Base-by-base conservation (phyloP, 2,888 invertebrate species). In the Trilocha varians region DNA sequence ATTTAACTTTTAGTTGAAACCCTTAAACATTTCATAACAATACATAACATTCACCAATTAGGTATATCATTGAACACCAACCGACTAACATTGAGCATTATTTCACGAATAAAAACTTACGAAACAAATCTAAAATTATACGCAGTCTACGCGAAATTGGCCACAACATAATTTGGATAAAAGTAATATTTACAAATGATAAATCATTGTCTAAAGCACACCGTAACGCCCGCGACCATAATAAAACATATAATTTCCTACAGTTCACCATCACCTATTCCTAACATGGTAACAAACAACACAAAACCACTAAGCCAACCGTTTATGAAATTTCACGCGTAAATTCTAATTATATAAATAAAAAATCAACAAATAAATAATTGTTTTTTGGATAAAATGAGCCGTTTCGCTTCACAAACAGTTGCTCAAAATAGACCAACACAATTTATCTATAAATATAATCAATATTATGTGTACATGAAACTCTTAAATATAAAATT, bases 71-170 rank as follows among this genome's bases (percentile, higher is more conserved):
- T 57, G 57, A 70, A 59, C 62, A 70, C 63, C 57, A 62, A 68
- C 25, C 25, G 25, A 25, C 5, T 2, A 25, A 25, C 57, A 66
- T 84, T 84, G 84, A 84, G 84, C 83, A 83, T 73, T 76, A 47
- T 36, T 33, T 37, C 16, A 13, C 14, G 13, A 41, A 36, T 41
- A 16, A 33, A 33, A 38, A 25, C 15, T 39, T 9, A 34, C 16
- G 34, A 38, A 4, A 16, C 14, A 18, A 18, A 14, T 9, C 14
- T n/a, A 32, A 38, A 15, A 32, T 16, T 32, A 32, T 38, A 38
- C 38, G 32, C 16, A 25, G 18, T 25, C 13, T 34, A 40, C 35
- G 35, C 3, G n/a, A 9, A 15, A 35, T 34, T 32, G 16, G n/a
- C 18, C 37, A 38, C 16, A 33, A 16, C 14, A 14, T n/a, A n/a